These are phyloP conservation scores for Ptilorrhoa leucosticta DNA, from an alignment of 2,113 vertebrate species.

Conservation along the genomic window DNA sequence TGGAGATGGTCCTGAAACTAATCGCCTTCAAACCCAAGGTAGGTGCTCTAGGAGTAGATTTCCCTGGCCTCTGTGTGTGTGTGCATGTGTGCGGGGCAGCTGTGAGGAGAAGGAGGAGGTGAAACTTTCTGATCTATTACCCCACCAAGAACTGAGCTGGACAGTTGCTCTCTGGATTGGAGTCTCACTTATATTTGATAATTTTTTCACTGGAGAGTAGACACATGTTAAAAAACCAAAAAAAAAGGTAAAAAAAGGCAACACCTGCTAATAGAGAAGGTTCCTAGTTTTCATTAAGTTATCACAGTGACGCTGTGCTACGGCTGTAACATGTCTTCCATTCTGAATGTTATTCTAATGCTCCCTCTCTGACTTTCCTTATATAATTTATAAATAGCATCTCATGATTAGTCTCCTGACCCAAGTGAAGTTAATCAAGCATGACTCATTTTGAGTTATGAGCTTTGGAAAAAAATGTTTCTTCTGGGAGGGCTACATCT, in stretches of 20 bases:
- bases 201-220: conserved; percentile 9
- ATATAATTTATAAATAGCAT: conserved; percentile 28
- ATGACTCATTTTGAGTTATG: conserved; percentile 1
- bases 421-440: conserved; percentile 26
- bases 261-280: background rate
- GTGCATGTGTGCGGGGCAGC: background rate
- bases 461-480: background rate
- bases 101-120: conserved; percentile 43
- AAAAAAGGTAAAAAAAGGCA: background rate
- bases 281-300: background rate
- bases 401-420: conserved; percentile 33
- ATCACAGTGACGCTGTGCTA: background rate
- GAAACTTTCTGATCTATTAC: background rate
- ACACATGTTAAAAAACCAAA: background rate
- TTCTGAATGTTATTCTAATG: conserved; percentile 1
- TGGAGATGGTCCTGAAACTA: conserved; percentile 98
- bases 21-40: conserved; percentile 99
- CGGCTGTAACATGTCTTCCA: background rate
- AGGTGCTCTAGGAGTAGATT: conserved; percentile 47
- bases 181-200: conserved; percentile 19
- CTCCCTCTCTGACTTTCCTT: conserved; percentile 4
- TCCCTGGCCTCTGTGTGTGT: background rate
- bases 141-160: conserved; percentile 25
- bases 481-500: background rate
- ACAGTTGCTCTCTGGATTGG: conserved; percentile 29